Base-by-base conservation (phyloP, 1,140 invertebrate species). In the Hyles euphorbiae region DNA sequence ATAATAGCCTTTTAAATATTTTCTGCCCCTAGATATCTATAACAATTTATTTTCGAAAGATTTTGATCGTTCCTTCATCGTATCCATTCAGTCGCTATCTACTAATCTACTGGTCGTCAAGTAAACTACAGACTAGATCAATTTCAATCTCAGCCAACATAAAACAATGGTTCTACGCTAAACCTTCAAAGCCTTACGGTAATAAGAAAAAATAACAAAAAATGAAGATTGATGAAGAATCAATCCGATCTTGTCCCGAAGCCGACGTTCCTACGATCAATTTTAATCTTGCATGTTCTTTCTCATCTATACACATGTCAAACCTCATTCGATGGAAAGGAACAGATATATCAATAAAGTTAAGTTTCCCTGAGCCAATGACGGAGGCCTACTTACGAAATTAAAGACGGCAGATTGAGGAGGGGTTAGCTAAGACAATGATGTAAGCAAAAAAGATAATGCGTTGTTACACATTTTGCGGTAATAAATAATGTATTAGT, bases 171-270 rank as follows among this genome's bases (percentile, higher is more conserved):
- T 5, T 8, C 4, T 5, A 5, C 36, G 36, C 36, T 2, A 40
- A 40, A 40, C 8, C 36, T 40, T 40, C 22, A 22, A 22, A 22
- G 22, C 36, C 36, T 40, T 40, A 40, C 36, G 22, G 22, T 22
- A 22, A 40, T 40, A 53, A 54, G 49, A 50, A 48, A 10, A 46
- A 54, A 59, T 59, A 47, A n/a, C 51, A 11, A 54, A 34, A 47
- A 84, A 87, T 84, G 82, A 87, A 86, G 84, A 87, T 87, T 87
- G 83, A 87, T 82, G 84, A 74, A 71, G 75, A 83, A 87, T 87
- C 84, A 87, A 87, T 87, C 80, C 79, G 56, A 56, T 61, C 77
- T 58, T 79, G 78, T 80, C 78, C 70, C 72, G 61, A 83, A 83
- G 69, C 68, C 67, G 74, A 76, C 67, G 78, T 80, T 73, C 77